phyloP scores from a whole-genome alignment of 2,888 invertebrate genomes.

The Corythucha ciliata region DNA sequence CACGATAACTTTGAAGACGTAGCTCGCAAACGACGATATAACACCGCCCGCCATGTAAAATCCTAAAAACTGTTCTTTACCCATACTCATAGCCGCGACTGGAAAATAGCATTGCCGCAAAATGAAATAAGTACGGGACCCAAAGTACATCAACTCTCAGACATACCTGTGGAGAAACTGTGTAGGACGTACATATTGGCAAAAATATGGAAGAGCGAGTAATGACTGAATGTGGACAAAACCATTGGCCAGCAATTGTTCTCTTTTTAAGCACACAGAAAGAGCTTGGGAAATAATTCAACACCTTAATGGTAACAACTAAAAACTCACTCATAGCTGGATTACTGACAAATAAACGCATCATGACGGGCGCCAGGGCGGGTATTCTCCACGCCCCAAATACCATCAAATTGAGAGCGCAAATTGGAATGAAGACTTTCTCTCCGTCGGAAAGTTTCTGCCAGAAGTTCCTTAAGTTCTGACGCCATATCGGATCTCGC shows the following conservation, averaged over 20 bases:
- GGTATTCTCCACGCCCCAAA: conserved; percentile 76
- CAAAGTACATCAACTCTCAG: background rate
- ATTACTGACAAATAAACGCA: conserved; percentile 75
- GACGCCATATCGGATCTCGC: conserved; percentile 33
- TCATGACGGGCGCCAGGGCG: conserved; percentile 59
- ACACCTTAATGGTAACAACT: background rate
- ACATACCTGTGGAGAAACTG: conserved; percentile 57
- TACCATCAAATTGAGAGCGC: conserved; percentile 65
- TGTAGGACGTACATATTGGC: conserved; percentile 95
- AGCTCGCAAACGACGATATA: conserved; percentile 75
- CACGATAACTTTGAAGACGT: conserved; percentile 63
- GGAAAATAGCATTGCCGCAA: no score
- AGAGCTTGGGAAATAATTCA: no score
- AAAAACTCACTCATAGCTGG: conserved; percentile 60
- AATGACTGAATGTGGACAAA: conserved; percentile 90
- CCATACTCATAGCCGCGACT: conserved; percentile 64
- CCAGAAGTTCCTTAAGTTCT: conserved; percentile 57
- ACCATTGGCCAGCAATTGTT: conserved; percentile 79
- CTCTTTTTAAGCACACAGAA: conserved; percentile 45
- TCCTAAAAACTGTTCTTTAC: conserved; percentile 85
- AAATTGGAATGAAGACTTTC: conserved; percentile 69
- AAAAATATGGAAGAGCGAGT: conserved; percentile 71
- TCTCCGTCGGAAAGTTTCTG: conserved; percentile 60
- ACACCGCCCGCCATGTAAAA: conserved; percentile 84
- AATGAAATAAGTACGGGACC: no score